Evolutionary conservation across 1,140 invertebrate genomes (phyloP), one percentile per base, ranked within the genome.

Genomic region (Rhagoletis pomonella): DNA sequence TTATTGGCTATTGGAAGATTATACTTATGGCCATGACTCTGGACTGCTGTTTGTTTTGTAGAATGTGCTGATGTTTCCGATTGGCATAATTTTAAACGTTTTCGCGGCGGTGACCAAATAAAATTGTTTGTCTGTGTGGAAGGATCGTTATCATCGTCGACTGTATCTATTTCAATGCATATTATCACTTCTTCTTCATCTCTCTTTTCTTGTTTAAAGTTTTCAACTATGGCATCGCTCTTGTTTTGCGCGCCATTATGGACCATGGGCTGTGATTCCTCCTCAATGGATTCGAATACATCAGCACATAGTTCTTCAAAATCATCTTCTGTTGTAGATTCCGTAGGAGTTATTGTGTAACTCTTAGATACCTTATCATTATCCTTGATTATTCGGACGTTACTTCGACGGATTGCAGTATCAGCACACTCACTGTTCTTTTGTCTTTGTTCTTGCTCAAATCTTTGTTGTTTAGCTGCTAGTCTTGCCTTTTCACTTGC

Each of bases 131-230:
- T 29, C 17, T 64, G 17, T 7, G 50, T 89, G 0, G 88, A 87
- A 3, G 90, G 44, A 62, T 89, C 88, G 65, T 90, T 88, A n/a
- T 91, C 89, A 60, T 90, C 91, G 10, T 91, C 89, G 29, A 92
- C 47, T 2, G 91, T 90, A 86, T 92, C 89, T 9, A 92, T 92
- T 88, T 92, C 90, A 42, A 92, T 92, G 2, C 89, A 90, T 7
- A 92, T 89, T 14, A 90, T 81, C 81, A 47, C 29, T 44, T 86
- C 62, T 17, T 88, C 62, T 17, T 29, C 4, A 10, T 7, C 60
- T 19, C 19, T 60, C 73, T 60, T 9, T 88, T 88, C 58, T 47
- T 88, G 84, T 69, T 77, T 77, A 3, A 47, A 69, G 19, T 67
- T 88, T 60, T 60, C 64, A 39, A 47, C 12, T 42, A 42, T 62